Percentiles rank a stretch among this genome's conserved stretches.
These are phyloP conservation scores for Schlechtendalia chinensis DNA, from an alignment of 1,140 invertebrate species.

Conservation along the genomic window DNA sequence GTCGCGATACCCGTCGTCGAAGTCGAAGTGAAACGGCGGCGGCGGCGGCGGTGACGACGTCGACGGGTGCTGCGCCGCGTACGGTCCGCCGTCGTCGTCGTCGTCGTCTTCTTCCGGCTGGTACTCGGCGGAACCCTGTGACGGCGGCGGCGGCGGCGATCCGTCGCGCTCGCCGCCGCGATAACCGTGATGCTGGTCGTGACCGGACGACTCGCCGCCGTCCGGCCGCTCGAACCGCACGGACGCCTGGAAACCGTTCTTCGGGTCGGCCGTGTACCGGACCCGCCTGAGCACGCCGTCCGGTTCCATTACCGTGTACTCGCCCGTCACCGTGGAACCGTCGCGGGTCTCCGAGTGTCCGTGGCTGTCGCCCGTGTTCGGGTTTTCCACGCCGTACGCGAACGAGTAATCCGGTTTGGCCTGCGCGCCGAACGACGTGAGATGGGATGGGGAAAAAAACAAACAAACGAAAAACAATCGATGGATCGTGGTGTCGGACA, in stretches of 20 bases:
- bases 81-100: neutral
- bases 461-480: too few species aligned
- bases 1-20: neutral
- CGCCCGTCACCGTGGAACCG: conserved; percentile 68
- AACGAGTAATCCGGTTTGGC: conserved; percentile 61
- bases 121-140: neutral
- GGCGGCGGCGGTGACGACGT: neutral
- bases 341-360: conserved; percentile 67
- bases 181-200: conserved; percentile 53
- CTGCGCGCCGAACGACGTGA: too few species aligned
- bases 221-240: conserved; percentile 50
- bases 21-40: neutral
- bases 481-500: too few species aligned
- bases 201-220: conserved; percentile 37
- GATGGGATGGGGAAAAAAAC: too few species aligned
- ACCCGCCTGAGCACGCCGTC: conserved; percentile 56
- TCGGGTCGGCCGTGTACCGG: conserved; percentile 54
- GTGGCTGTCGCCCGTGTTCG: conserved; percentile 68
- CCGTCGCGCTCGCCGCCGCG: neutral
- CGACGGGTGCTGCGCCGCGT: neutral
- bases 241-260: conserved; percentile 53
- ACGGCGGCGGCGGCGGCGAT: too few species aligned
- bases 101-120: neutral
- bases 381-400: conserved; percentile 69
- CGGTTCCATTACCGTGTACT: conserved; percentile 62